Percentiles rank a stretch among this genome's conserved stretches.
Evolutionary conservation across 2,888 invertebrate genomes (phyloP).

Genomic region (Macrophya annulata): DNA sequence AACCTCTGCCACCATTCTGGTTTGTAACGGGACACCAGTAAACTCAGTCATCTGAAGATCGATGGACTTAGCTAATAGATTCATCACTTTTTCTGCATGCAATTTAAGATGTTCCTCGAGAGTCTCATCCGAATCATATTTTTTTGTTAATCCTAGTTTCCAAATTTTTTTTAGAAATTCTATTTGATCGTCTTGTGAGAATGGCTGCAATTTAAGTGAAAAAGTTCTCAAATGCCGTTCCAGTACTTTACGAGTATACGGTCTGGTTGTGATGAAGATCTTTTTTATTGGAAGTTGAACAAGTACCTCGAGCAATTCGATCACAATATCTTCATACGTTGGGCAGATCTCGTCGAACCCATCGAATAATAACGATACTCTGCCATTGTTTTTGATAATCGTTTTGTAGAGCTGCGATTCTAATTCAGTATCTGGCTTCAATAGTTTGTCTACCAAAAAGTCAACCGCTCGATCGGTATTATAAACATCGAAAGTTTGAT

Average conservation of each 20-base stretch:
- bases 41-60: not conserved
- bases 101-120: not conserved
- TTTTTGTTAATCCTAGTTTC: not conserved
- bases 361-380: not conserved
- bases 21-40: not conserved
- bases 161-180: not conserved
- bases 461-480: not conserved
- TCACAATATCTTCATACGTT: not conserved
- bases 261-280: not conserved
- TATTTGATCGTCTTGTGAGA: not conserved
- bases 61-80: not conserved
- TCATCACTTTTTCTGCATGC: not conserved
- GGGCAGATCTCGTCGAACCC: constrained; percentile 5
- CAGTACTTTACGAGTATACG: not conserved
- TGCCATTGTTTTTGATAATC: not conserved
- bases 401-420: not conserved
- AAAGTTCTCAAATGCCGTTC: not conserved
- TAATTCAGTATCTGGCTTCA: not conserved
- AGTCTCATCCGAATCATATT: not conserved
- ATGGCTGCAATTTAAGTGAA: not conserved
- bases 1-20: not conserved
- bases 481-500: not conserved
- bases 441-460: not conserved
- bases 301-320: not conserved
- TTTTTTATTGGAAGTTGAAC: not conserved